phyloP scores from a whole-genome alignment of 2,888 invertebrate genomes.

The Eretmocerus hayati region DNA sequence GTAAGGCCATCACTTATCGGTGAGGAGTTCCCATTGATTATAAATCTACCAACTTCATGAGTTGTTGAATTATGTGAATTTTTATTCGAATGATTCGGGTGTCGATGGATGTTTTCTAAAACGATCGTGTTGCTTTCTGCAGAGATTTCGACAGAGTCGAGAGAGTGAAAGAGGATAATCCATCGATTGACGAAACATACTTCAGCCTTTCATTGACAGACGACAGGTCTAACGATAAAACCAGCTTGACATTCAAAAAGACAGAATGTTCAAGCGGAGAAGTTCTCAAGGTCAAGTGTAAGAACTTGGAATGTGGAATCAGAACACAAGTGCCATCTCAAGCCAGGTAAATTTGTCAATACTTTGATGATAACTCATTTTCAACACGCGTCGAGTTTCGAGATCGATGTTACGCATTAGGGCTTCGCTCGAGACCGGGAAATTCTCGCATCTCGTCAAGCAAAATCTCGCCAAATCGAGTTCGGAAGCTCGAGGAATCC shows the following conservation, averaged over 20 bases:
- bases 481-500: too few species aligned
- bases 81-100: too few species aligned
- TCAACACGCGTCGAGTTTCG: too few species aligned
- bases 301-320: conserved; percentile 64
- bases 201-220: conserved; percentile 56
- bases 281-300: conserved; percentile 62
- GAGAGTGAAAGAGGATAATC: conserved; percentile 34
- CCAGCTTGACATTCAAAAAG: conserved; percentile 60
- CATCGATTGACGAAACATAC: conserved; percentile 41
- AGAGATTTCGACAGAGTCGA: conserved; percentile 47
- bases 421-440: too few species aligned
- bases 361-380: too few species aligned
- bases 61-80: neutral
- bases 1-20: conserved; percentile 70
- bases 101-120: too few species aligned
- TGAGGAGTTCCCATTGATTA: conserved; percentile 45
- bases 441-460: too few species aligned
- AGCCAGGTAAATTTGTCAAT: conserved; percentile 60
- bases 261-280: conserved; percentile 57
- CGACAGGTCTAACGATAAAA: conserved; percentile 50
- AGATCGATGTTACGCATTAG: too few species aligned
- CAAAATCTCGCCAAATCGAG: too few species aligned
- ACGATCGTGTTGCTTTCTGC: conserved; percentile 14
- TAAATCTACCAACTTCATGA: neutral
- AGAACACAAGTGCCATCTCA: conserved; percentile 57